A percentile compares a stretch with the other conserved stretches of the same genome.
Evolutionary conservation across 2,888 invertebrate genomes (phyloP).

Genomic region (Tanytarsus gracilentus): DNA sequence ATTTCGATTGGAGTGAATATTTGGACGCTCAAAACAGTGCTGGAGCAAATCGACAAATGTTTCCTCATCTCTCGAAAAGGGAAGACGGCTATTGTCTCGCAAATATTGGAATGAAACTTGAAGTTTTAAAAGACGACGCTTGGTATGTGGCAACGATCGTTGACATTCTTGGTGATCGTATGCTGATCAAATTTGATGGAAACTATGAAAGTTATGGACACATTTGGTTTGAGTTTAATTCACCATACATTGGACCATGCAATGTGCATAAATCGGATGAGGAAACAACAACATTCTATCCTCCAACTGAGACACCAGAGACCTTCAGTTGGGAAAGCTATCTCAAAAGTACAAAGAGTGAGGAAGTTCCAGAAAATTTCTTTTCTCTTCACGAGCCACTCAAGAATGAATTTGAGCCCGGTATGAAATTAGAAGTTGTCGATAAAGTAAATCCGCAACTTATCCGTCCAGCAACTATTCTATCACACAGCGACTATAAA

Average conservation of each 20-base stretch:
- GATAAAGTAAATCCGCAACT: conserved; percentile 73
- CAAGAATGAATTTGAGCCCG: conserved; percentile 65
- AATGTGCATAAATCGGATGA: conserved; percentile 94
- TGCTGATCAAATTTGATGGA: conserved; percentile 89
- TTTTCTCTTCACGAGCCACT: conserved; percentile 57
- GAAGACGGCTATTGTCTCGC: conserved; percentile 65
- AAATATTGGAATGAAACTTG: conserved; percentile 81
- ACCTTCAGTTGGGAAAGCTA: conserved; percentile 81
- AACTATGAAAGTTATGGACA: conserved; percentile 87
- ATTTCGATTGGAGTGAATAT: conserved; percentile 79
- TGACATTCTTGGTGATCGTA: conserved; percentile 75
- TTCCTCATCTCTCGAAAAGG: conserved; percentile 57
- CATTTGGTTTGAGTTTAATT: conserved; percentile 87
- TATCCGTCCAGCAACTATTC: conserved; percentile 76
- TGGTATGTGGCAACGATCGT: conserved; percentile 85
- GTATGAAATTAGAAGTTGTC: conserved; percentile 83
- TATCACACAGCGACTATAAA: conserved; percentile 64
- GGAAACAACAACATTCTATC: conserved; percentile 79
- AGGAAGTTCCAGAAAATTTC: conserved; percentile 68
- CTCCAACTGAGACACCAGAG: conserved; percentile 53
- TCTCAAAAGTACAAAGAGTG: conserved; percentile 61
- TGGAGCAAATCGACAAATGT: conserved; percentile 70
- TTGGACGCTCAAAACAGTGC: conserved; percentile 63
- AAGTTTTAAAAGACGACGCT: conserved; percentile 75
- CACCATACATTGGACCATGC: conserved; percentile 87